Evolutionary conservation across 2,797 vertebrate genomes (phyloP).

Genomic region (Serranus cabrilla): DNA sequence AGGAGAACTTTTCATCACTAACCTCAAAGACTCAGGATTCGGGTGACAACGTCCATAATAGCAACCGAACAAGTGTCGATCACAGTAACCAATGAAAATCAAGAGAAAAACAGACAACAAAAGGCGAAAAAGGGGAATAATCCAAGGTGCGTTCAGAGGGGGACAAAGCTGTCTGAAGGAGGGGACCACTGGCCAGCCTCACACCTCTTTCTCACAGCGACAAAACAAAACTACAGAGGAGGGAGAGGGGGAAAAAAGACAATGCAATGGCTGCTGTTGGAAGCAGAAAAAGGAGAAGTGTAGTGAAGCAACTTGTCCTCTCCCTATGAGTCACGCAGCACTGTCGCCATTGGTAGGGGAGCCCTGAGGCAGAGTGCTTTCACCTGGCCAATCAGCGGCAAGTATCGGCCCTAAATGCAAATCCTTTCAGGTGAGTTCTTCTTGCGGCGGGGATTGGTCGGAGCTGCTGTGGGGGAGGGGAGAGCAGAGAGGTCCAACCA

Average conservation of each 20-base stretch:
- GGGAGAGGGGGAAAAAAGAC: slow-evolving; percentile 50
- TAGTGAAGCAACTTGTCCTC: slow-evolving; percentile 86
- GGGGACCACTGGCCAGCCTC: slow-evolving; percentile 61
- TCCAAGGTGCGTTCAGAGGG: slow-evolving; percentile 78
- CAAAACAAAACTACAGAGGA: slow-evolving; percentile 71
- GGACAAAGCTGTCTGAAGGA: slow-evolving; percentile 65
- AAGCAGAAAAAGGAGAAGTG: slow-evolving; percentile 87
- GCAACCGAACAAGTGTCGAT: slow-evolving; percentile 71
- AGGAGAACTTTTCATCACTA: slow-evolving; percentile 73
- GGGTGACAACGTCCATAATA: slow-evolving; percentile 82
- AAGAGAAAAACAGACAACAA: slow-evolving; percentile 60
- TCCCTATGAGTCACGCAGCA: slow-evolving; percentile 86
- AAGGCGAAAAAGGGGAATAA: slow-evolving; percentile 73
- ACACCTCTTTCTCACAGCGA: slow-evolving; percentile 70
- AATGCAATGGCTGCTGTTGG: slow-evolving; percentile 81
- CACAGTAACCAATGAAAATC: slow-evolving; percentile 67
- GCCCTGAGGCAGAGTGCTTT: slow-evolving; percentile 73
- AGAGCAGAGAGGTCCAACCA: slow-evolving; percentile 71
- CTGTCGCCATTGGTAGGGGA: slow-evolving; percentile 82
- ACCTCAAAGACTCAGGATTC: slow-evolving; percentile 84
- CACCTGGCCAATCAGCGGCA: slow-evolving; percentile 84
- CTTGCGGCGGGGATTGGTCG: slow-evolving; percentile 75
- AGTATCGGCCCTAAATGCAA: slow-evolving; percentile 79
- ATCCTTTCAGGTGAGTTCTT: slow-evolving; percentile 87
- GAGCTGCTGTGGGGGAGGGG: slow-evolving; percentile 67